Evolutionary conservation across 2,797 vertebrate genomes (phyloP).

Genomic region (Gadopsis bispinosus): DNA sequence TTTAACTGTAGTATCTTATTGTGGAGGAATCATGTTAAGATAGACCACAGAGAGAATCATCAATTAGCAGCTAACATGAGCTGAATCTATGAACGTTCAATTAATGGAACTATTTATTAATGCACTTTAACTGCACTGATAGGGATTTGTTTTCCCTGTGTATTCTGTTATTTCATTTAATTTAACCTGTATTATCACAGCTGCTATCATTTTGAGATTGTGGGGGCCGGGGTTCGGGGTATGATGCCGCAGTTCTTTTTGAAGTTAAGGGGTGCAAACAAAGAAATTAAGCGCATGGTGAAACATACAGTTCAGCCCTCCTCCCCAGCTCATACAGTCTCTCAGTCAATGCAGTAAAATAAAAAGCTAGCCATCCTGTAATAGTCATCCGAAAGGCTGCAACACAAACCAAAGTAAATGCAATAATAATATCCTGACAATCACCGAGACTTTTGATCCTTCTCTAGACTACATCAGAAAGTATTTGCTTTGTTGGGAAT

Average conservation of each 20-base stretch:
- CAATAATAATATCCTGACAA: neutral
- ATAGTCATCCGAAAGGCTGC: neutral
- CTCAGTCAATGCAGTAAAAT: neutral
- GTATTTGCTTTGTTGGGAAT: neutral
- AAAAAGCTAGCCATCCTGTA: too few species aligned
- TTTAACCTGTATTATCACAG: neutral
- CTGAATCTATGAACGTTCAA: slow-evolving; percentile 5
- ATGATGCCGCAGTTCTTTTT: neutral
- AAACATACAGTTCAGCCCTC: neutral
- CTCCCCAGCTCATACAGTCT: neutral
- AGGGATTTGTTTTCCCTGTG: neutral
- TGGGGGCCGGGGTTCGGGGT: neutral
- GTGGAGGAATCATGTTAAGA: neutral
- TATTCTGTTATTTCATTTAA: neutral
- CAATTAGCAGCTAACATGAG: neutral
- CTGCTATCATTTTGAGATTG: neutral
- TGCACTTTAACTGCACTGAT: neutral
- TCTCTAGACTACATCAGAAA: neutral
- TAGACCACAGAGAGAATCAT: neutral
- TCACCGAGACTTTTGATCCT: neutral
- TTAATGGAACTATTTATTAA: neutral
- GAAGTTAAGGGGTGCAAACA: too few species aligned
- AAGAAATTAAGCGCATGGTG: neutral
- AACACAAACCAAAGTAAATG: neutral
- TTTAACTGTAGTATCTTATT: slow-evolving; percentile 1